phyloP scores from a whole-genome alignment of 2,888 invertebrate genomes.

The Drosophila melanocephala region DNA sequence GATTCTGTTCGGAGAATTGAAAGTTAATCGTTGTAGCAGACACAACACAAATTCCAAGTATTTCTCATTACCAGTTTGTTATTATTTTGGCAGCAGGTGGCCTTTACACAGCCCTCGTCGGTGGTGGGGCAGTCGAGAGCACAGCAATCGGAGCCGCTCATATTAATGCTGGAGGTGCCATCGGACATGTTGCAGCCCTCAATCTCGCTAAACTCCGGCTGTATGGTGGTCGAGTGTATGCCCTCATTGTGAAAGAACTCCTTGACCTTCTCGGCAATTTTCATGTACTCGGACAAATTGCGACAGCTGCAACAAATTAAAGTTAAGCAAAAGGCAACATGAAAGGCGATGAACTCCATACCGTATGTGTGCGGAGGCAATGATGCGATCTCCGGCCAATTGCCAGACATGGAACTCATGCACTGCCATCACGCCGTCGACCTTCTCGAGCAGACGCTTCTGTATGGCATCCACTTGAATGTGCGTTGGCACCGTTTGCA shows the following conservation, averaged over 20 bases:
- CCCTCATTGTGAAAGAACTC: conserved; percentile 99
- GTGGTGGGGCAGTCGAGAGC: conserved; percentile 95
- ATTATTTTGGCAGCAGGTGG: conserved; percentile 91
- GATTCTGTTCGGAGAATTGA: conserved; percentile 78
- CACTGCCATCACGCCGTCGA: conserved; percentile 97
- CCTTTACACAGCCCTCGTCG: conserved; percentile 92
- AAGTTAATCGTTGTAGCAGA: background rate
- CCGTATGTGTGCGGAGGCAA: conserved; percentile 98
- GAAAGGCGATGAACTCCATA: conserved; percentile 69
- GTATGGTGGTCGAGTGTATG: conserved; percentile 99
- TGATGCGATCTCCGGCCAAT: conserved; percentile 97
- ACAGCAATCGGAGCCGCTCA: conserved; percentile 88
- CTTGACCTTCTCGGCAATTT: conserved; percentile 97
- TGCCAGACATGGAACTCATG: conserved; percentile 99
- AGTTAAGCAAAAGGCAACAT: background rate
- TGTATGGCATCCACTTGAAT: conserved; percentile 98
- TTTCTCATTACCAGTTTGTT: conserved; percentile 81
- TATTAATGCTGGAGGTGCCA: conserved; percentile 86
- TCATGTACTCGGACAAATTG: conserved; percentile 98
- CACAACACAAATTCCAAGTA: background rate
- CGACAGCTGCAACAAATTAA: conserved; percentile 89
- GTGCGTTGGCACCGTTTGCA: conserved; percentile 99
- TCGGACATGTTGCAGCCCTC: conserved; percentile 86
- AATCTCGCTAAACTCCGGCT: conserved; percentile 97
- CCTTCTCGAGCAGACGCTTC: conserved; percentile 93